Conservation (phyloP, 2,113 vertebrate species). For the Pelecanoides urinatrix region DNA sequence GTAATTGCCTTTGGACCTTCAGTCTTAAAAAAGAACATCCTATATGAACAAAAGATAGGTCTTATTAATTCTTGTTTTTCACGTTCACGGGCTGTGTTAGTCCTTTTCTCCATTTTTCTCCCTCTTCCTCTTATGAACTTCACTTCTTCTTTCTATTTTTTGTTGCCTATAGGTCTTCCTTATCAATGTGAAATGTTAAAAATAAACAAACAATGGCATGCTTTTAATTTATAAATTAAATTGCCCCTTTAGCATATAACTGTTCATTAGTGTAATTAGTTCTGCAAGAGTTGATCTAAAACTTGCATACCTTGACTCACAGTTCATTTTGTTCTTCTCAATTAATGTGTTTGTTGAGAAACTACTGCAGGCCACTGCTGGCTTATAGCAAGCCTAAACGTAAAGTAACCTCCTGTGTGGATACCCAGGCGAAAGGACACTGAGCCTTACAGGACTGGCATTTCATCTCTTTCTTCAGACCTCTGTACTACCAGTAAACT, state of each 20-base stretch:
- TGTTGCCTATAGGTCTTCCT: background rate
- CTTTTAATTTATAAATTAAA: background rate
- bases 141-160: background rate
- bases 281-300: background rate
- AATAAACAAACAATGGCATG: background rate
- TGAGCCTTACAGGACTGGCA: background rate
- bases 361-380: background rate
- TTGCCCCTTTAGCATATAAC: background rate
- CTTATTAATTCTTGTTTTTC: background rate
- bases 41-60: background rate
- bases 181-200: background rate
- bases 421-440: background rate
- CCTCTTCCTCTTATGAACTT: background rate
- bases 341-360: background rate
- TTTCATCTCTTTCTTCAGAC: background rate
- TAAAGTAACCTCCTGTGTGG: background rate
- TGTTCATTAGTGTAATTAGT: background rate
- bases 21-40: background rate
- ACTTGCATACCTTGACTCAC: background rate
- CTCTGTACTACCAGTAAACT: background rate
- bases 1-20: background rate
- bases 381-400: background rate
- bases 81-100: background rate
- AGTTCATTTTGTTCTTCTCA: background rate
- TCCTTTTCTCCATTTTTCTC: background rate